These are phyloP conservation scores for Bathynomus jamesi DNA, from an alignment of 1,140 invertebrate genomes.

Conservation along the genomic window DNA sequence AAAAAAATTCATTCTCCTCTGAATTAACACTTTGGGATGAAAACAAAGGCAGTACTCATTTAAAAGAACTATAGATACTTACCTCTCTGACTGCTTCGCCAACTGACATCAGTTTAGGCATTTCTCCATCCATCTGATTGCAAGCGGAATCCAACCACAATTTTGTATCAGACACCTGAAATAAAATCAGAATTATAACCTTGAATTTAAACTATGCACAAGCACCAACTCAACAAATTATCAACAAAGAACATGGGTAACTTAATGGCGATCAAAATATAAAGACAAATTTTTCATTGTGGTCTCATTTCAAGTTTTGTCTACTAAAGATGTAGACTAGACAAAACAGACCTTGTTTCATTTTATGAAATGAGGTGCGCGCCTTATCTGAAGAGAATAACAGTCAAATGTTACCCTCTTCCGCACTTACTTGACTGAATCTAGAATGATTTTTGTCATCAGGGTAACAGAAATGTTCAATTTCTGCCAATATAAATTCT, in stretches of 20 bases:
- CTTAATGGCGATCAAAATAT: too few relatives aligned
- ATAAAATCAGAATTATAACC: background rate
- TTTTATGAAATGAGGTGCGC: too few relatives aligned
- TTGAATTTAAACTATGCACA: background rate
- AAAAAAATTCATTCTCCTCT: too few relatives aligned
- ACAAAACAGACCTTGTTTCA: too few relatives aligned
- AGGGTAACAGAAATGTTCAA: conserved; percentile 98
- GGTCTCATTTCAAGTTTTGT: too few relatives aligned
- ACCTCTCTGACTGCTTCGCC: conserved; percentile 64
- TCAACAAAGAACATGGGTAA: too few relatives aligned
- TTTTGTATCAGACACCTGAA: background rate
- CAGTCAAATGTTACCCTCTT: too few relatives aligned
- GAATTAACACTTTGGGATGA: too few relatives aligned
- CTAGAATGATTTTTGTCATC: conserved; percentile 64
- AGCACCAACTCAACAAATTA: background rate
- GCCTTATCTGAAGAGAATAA: too few relatives aligned
- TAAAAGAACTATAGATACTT: conserved; percentile 22
- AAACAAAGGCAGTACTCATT: too few relatives aligned
- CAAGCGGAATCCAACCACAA: conserved; percentile 85
- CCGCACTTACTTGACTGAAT: background rate
- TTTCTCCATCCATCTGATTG: conserved; percentile 89
- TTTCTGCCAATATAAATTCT: conserved; percentile 99
- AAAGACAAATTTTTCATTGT: too few relatives aligned
- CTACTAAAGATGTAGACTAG: too few relatives aligned
- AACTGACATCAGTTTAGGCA: conserved; percentile 60